Percentiles rank a stretch among this genome's conserved stretches.
Conservation (phyloP, 1,140 invertebrate species). For the Ctenoplectra terminalis region DNA sequence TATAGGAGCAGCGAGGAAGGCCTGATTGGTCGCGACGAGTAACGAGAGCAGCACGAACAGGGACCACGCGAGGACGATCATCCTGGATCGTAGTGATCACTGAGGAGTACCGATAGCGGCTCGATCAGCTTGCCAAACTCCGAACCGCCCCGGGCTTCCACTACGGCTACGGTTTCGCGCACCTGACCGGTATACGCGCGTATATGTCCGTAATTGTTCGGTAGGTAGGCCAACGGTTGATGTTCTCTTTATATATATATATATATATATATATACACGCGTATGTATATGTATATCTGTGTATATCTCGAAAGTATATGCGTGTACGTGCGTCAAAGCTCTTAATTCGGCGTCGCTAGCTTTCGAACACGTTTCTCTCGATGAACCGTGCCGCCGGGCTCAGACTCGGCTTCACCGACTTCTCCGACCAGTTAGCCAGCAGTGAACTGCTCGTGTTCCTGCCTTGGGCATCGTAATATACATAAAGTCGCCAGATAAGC, state of each 20-base stretch:
- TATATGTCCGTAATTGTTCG: conserved; percentile 15
- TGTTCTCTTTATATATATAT: neutral
- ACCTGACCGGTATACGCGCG: conserved; percentile 29
- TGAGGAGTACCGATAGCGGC: conserved; percentile 2
- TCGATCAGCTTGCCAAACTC: conserved; percentile 40
- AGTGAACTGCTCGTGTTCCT: conserved; percentile 76
- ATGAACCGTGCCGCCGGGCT: conserved; percentile 27
- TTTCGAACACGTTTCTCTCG: conserved; percentile 46
- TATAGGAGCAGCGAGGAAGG: conserved; percentile 67
- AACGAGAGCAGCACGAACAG: conserved; percentile 71
- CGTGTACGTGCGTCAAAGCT: neutral
- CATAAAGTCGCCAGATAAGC: conserved; percentile 78
- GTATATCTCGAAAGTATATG: neutral
- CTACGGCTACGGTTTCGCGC: conserved; percentile 46
- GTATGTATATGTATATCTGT: neutral
- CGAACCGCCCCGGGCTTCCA: neutral
- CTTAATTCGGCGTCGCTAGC: conserved; percentile 26
- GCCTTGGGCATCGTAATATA: conserved; percentile 76
- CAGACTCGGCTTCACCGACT: conserved; percentile 57
- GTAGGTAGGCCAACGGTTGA: neutral
- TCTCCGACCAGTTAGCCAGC: conserved; percentile 74
- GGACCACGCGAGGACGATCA: conserved; percentile 73
- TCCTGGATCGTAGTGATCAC: conserved; percentile 53
- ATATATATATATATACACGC: neutral
- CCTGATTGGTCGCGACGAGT: conserved; percentile 66